phyloP scores from a whole-genome alignment of 1,140 invertebrate genomes.

The Bilobella aurantiaca region DNA sequence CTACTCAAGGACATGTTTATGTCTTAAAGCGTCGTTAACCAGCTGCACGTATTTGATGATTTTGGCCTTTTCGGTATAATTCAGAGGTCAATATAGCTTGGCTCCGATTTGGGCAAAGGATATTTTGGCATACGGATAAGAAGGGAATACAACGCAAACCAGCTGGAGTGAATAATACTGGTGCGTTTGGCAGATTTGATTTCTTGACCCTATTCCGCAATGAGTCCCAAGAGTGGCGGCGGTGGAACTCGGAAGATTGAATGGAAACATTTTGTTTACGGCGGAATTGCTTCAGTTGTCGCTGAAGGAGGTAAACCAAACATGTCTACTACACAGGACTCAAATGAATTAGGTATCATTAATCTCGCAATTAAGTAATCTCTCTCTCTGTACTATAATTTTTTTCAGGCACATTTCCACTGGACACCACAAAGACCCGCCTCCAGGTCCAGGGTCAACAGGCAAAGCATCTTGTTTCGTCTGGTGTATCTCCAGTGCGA shows the following conservation, averaged over 20 bases:
- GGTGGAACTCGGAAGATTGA: conserved; percentile 18
- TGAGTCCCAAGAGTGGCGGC: conserved; percentile 32
- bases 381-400: background rate
- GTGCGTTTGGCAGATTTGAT: too few relatives aligned
- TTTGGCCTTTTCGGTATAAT: too few relatives aligned
- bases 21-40: too few relatives aligned
- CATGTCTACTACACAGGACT: too few relatives aligned
- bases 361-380: background rate
- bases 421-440: conserved; percentile 91
- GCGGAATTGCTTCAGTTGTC: conserved; percentile 79
- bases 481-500: conserved; percentile 47
- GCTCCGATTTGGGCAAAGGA: too few relatives aligned
- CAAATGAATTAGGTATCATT: background rate
- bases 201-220: too few relatives aligned
- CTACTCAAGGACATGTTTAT: too few relatives aligned
- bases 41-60: too few relatives aligned
- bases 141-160: too few relatives aligned
- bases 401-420: conserved; percentile 82
- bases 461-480: conserved; percentile 58
- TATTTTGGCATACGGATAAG: too few relatives aligned
- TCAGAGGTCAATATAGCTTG: too few relatives aligned
- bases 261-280: conserved; percentile 86
- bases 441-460: conserved; percentile 85
- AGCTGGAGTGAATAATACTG: too few relatives aligned
- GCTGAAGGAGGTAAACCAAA: conserved; percentile 75